Base-by-base conservation (phyloP, 2,113 vertebrate genomes). In the Nothoprocta perdicaria region DNA sequence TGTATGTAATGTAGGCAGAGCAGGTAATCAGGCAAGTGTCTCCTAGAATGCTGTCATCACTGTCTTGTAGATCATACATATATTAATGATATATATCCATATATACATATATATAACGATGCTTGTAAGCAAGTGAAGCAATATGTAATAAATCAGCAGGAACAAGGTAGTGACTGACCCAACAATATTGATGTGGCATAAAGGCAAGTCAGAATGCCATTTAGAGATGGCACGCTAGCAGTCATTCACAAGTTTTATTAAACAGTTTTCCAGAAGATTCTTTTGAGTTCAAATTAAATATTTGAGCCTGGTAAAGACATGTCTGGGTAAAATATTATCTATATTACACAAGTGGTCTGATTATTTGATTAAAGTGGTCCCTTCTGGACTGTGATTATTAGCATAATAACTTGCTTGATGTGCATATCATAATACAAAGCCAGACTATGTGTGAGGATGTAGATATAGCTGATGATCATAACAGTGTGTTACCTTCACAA, bases 61-160 rank as follows among this genome's bases (percentile, higher is more conserved):
- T 74, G 72, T 38, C 31, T 9, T 92, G 63, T 79, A 46, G 60
- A 85, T 88, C 84, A 52, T 66, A 69, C 26, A 55, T 11, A 14
- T 17, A 89, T 80, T 92, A 86, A 94, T 38, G 35, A 38, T 38
- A 38, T 8, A 38, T 38, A 38, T 38, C 35, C 35, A 38, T 38
- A 38, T 38, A 38, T 38, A 38, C 35, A 38, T 38, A 38, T 38
- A 38, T 38, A 38, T 38, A 38, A 38, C 35, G 21, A 84, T 74
- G 45, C 16, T 27, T 71, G 41, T 58, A 84, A 92, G 74, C 63
- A 66, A 93, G 84, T 93, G 74, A 93, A 82, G 63, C 71, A 95
- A 90, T 71, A 67, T 2, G 4, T 77, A 93, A 82, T 46, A 60
- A 13, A 72, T 76, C 77, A 93, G 50, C 19, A 84, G 72, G 88